Base-by-base conservation (phyloP, 2,888 invertebrate species). In the Limnephilus rhombicus region DNA sequence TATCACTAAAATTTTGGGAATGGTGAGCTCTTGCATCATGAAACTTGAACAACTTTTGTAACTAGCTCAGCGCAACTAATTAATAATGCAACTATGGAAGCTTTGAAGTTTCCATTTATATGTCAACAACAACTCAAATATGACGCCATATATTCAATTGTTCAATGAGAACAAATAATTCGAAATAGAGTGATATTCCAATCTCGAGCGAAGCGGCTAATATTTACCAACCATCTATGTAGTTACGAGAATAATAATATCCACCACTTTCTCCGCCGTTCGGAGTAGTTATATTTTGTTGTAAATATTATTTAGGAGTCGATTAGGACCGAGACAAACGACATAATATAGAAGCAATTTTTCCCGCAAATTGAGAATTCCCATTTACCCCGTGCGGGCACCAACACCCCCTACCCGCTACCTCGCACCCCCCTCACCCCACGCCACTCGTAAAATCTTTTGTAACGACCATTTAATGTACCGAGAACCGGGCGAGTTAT, bases 381-480 rank as follows among this genome's bases (percentile, higher is more conserved):
- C 31, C 83, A 37, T 83, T 83, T 37, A 37, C 37, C 37, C 18
- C 18, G 68, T 68, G 68, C 68, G 24, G 68, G 68, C 24, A 24
- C 7, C 18, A 24, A 7, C 53, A 68, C 53, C 68, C 68, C 0
- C 29, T 2, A 24, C 37, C 37, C 83, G 0, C 29, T 2, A 24
- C 37, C 37, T 37, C 15, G 41, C 45, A 0, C 34, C n/a, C 15
- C 18, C 41, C 0, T 11, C n/a, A n/a, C 41, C 49, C 13, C 85
- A n/a, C 29, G 49, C 45, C 85, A 29, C 85, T 24, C 45, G 45
- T 45, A 41, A 86, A 86, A 86, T 45, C 85, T 86, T 86, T 41
- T 86, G 41, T 86, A 86, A 86, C 49, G 41, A 86, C 49, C 45
- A n/a, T 86, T 86, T 86, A 86, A 86, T 86, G 85, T 86, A n/a